These are phyloP conservation scores for Suricata suricatta DNA, from an alignment of 2,113 vertebrate species.

Conservation along the genomic window DNA sequence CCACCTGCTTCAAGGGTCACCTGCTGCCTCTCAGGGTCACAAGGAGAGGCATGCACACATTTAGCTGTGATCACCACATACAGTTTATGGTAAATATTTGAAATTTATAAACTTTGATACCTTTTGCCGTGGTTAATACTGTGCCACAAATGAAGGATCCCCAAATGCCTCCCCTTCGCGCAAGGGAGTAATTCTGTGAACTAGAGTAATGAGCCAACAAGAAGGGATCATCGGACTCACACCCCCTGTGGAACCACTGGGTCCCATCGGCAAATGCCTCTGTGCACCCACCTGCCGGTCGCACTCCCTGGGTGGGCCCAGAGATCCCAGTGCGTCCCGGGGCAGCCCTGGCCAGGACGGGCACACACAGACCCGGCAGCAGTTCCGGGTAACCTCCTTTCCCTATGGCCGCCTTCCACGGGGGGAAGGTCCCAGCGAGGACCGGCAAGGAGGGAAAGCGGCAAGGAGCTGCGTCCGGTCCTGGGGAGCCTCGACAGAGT, in stretches of 20 bases:
- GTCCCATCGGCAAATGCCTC: background rate
- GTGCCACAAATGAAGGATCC: background rate
- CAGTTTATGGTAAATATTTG: background rate
- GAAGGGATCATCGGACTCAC: background rate
- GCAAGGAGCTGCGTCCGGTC: too few species aligned
- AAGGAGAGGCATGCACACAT: background rate
- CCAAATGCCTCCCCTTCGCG: background rate
- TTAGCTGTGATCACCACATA: background rate
- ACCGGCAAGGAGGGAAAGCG: background rate
- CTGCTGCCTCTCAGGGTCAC: background rate
- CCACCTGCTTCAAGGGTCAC: too few species aligned
- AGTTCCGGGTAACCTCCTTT: background rate
- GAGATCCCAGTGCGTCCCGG: background rate
- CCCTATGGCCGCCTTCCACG: too few species aligned
- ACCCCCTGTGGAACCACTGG: background rate
- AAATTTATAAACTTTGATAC: background rate
- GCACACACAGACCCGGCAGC: background rate
- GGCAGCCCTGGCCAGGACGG: rapidly evolving
- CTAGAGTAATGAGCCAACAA: background rate
- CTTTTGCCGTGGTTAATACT: background rate
- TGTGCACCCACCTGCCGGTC: background rate
- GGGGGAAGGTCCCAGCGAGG: background rate
- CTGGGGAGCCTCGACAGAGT: background rate
- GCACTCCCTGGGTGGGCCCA: background rate
- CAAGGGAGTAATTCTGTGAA: background rate